Percentiles rank a stretch among this genome's conserved stretches.
phyloP scores from a whole-genome alignment of 2,888 invertebrate genomes.

The Steromphala cineraria region DNA sequence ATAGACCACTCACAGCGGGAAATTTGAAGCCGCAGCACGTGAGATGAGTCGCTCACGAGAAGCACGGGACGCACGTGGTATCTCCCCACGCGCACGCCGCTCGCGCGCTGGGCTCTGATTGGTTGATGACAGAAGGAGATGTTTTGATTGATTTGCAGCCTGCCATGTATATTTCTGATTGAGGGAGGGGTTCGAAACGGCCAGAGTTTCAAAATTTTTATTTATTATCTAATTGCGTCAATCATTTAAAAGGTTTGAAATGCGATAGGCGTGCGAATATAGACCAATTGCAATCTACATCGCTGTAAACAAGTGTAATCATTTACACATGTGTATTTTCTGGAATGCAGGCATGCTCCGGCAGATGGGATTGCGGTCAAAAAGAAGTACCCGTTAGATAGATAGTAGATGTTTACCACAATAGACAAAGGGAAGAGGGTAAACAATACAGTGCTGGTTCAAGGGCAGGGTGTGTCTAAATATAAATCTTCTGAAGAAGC shows the following conservation, averaged over 20 bases:
- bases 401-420: not conserved
- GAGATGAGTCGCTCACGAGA: not conserved
- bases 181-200: not conserved
- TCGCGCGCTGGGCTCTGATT: slow-evolving; percentile 28
- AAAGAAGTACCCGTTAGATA: not conserved
- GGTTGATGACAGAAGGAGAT: slow-evolving; percentile 18
- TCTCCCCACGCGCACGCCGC: slow-evolving; percentile 17
- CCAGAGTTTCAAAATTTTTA: not conserved
- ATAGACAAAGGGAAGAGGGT: no score
- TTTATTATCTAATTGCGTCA: slow-evolving; percentile 8
- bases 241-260: not conserved
- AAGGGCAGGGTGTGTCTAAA: no score
- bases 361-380: slow-evolving; percentile 1
- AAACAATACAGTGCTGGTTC: no score
- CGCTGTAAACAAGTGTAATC: not conserved
- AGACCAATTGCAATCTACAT: not conserved
- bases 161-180: not conserved
- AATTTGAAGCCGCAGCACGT: not conserved
- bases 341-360: not conserved
- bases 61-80: not conserved
- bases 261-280: not conserved
- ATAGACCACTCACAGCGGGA: slow-evolving; percentile 10
- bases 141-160: not conserved
- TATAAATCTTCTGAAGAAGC: no score
- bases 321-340: not conserved